These are phyloP conservation scores for Castor canadensis DNA, from an alignment of 2,113 vertebrate species.

Conservation along the genomic window DNA sequence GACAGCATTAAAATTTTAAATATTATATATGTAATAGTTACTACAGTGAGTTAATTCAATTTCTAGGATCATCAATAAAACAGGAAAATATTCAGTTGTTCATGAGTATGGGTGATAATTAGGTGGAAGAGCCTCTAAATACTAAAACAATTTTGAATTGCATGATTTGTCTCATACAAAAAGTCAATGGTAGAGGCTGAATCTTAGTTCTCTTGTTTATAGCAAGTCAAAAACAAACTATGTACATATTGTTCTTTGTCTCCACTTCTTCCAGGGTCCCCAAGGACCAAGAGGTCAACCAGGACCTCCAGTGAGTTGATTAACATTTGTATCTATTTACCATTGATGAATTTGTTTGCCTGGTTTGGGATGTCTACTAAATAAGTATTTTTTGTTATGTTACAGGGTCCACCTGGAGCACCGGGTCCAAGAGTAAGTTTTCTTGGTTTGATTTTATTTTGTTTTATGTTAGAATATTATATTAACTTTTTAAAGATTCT, in stretches of 20 bases:
- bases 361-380: constrained; percentile 35
- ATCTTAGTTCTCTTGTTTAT: not conserved
- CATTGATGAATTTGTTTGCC: not conserved
- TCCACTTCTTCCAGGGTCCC: constrained; percentile 89
- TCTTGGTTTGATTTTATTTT: constrained; percentile 34
- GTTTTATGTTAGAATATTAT: constrained; percentile 21
- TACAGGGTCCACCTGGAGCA: constrained; percentile 92
- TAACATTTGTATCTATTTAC: not conserved
- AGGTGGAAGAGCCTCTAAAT: not conserved
- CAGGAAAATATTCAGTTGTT: not conserved
- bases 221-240: constrained; percentile 10
- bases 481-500: not conserved
- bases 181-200: not conserved
- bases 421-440: constrained; percentile 92
- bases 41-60: constrained; percentile 7
- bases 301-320: constrained; percentile 92
- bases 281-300: constrained; percentile 91
- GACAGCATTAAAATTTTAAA: not conserved
- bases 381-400: constrained; percentile 40
- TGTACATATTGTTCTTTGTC: constrained; percentile 27
- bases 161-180: not conserved
- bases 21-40: not conserved
- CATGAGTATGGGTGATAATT: not conserved
- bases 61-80: not conserved
- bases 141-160: not conserved